Conservation (phyloP, 2,797 vertebrate genomes). For the Alcedo quadribrachys region DNA sequence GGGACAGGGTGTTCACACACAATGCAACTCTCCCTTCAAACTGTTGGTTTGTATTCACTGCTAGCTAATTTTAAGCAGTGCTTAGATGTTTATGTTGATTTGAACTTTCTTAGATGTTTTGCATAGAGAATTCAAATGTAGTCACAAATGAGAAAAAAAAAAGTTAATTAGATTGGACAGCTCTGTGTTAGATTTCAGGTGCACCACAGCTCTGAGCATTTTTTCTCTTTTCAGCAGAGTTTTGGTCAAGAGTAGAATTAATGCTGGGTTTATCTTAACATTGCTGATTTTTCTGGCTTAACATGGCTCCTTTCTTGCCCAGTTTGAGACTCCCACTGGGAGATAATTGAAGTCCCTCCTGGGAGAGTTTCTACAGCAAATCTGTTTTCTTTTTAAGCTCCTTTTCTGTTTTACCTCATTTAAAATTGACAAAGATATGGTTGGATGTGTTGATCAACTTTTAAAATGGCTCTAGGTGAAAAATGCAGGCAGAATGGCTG, state of each 20-base stretch:
- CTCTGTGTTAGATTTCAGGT: slow-evolving; percentile 37
- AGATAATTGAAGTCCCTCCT: slow-evolving; percentile 41
- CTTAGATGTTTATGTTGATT: neutral
- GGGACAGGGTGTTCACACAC: neutral
- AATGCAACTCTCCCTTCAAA: neutral
- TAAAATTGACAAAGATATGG: neutral
- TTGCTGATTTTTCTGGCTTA: slow-evolving; percentile 22
- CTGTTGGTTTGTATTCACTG: neutral
- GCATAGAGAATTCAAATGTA: neutral
- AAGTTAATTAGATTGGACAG: neutral
- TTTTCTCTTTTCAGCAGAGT: slow-evolving; percentile 46
- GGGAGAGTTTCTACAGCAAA: slow-evolving; percentile 10
- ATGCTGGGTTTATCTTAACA: slow-evolving; percentile 18
- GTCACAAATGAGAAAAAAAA: neutral
- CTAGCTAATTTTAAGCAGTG: neutral
- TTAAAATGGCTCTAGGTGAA: neutral
- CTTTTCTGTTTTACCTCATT: neutral
- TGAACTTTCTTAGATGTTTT: slow-evolving; percentile 2
- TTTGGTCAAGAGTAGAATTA: slow-evolving; percentile 41
- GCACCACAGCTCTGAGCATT: slow-evolving; percentile 12
- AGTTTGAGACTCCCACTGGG: slow-evolving; percentile 21
- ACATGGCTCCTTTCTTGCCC: neutral
- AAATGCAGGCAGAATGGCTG: neutral
- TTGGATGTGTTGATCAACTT: neutral
- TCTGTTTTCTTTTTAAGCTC: neutral